Percentiles rank a stretch among this genome's conserved stretches.
phyloP scores from a whole-genome alignment of 2,113 vertebrate species.

The Noturus placidus region DNA sequence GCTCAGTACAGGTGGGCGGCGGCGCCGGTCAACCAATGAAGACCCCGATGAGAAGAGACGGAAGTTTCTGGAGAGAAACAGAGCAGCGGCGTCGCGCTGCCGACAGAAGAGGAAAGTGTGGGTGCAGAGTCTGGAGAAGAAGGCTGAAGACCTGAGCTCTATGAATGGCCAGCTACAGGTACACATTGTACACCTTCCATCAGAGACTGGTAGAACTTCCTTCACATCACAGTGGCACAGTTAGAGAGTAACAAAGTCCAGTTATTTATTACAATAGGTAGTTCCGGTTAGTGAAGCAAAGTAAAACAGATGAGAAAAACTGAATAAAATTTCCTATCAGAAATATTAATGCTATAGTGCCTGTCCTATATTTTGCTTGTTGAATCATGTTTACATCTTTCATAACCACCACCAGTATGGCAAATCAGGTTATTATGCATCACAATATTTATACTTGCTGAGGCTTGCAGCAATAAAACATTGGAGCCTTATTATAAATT shows the following conservation, averaged over 20 bases:
- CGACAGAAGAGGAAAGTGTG: constrained; percentile 98
- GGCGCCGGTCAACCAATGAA: constrained; percentile 92
- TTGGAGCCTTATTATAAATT: background rate
- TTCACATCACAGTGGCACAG: background rate
- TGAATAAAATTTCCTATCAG: background rate
- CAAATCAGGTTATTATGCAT: background rate
- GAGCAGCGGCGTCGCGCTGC: constrained; percentile 93
- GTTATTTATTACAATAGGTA: background rate
- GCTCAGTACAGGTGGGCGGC: constrained; percentile 87
- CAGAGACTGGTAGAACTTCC: background rate
- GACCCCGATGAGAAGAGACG: constrained; percentile 96
- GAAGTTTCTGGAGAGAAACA: constrained; percentile 94
- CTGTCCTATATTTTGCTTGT: background rate
- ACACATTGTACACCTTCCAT: background rate
- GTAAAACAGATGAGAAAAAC: background rate
- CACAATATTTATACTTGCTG: background rate
- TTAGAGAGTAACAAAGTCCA: background rate
- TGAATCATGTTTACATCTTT: background rate
- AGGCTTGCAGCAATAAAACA: background rate
- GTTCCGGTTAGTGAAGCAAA: background rate
- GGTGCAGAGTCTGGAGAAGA: constrained; percentile 96
- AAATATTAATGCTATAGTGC: background rate
- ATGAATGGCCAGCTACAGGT: constrained; percentile 94
- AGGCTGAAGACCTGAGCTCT: constrained; percentile 89
- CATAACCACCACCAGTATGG: background rate